These are phyloP conservation scores for Protomyctophum bolini DNA, from an alignment of 2,113 vertebrate species.

Conservation along the genomic window DNA sequence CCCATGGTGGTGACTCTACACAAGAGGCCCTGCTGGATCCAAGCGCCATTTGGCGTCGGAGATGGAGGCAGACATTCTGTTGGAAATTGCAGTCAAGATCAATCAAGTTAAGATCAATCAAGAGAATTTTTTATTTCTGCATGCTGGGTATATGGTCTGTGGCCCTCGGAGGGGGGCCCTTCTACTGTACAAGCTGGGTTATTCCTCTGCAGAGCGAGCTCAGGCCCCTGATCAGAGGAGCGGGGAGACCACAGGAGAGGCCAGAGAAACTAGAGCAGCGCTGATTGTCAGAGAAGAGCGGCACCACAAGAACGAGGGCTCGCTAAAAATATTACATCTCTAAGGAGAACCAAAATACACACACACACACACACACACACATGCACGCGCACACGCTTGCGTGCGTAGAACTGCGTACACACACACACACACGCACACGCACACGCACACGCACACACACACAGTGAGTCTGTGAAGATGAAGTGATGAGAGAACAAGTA, in stretches of 20 bases:
- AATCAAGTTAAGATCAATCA: neutral
- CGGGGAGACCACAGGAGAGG: slow-evolving; percentile 70
- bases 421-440: slow-evolving; percentile 14
- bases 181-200: slow-evolving; percentile 17
- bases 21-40: neutral
- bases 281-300: slow-evolving; percentile 71
- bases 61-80: neutral
- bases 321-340: slow-evolving; percentile 83
- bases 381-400: slow-evolving; percentile 12
- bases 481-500: neutral
- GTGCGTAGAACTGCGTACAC: no score
- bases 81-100: neutral
- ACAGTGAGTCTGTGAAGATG: neutral
- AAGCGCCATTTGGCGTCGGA: neutral
- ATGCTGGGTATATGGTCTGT: neutral
- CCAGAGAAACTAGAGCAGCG: slow-evolving; percentile 78
- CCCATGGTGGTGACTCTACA: neutral
- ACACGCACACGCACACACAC: slow-evolving; percentile 4
- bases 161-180: slow-evolving; percentile 7
- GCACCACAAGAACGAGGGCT: slow-evolving; percentile 70
- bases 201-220: slow-evolving; percentile 52
- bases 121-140: no score
- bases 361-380: slow-evolving; percentile 47
- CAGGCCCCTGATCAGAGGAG: slow-evolving; percentile 65
- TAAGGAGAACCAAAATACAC: slow-evolving; percentile 80